phyloP scores from a whole-genome alignment of 2,113 vertebrate species.

The Oryzias celebensis region DNA sequence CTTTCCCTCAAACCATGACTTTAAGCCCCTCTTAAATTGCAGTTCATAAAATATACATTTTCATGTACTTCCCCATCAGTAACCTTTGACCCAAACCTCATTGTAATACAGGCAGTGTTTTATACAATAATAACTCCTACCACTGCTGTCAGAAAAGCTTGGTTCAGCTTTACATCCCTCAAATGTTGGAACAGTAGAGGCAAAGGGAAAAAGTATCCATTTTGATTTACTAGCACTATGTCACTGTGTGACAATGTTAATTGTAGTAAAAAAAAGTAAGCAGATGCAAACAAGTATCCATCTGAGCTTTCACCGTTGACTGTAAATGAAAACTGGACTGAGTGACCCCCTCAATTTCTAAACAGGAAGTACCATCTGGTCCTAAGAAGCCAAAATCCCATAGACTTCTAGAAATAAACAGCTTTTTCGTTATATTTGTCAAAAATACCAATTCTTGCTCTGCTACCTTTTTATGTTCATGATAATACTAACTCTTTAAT shows the following conservation, averaged over 20 bases:
- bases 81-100: neutral
- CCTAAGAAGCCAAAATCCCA: no score
- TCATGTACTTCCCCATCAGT: neutral
- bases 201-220: conserved; percentile 57
- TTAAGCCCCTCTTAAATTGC: neutral
- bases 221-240: conserved; percentile 23
- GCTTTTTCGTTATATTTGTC: no score
- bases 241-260: conserved; percentile 58
- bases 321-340: no score
- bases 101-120: neutral
- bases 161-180: conserved; percentile 10
- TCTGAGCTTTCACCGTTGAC: conserved; percentile 20
- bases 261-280: conserved; percentile 36
- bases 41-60: neutral
- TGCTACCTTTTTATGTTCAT: no score
- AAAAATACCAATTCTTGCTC: no score
- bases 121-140: conserved; percentile 18
- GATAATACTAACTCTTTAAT: no score
- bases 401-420: no score
- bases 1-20: no score
- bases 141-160: conserved; percentile 19
- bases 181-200: conserved; percentile 29
- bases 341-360: no score
- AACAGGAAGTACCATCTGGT: no score
- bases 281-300: conserved; percentile 40